Percentiles rank a stretch among this genome's conserved stretches.
These are phyloP conservation scores for Toxotes jaculatrix DNA, from an alignment of 2,113 vertebrate species.

Conservation along the genomic window DNA sequence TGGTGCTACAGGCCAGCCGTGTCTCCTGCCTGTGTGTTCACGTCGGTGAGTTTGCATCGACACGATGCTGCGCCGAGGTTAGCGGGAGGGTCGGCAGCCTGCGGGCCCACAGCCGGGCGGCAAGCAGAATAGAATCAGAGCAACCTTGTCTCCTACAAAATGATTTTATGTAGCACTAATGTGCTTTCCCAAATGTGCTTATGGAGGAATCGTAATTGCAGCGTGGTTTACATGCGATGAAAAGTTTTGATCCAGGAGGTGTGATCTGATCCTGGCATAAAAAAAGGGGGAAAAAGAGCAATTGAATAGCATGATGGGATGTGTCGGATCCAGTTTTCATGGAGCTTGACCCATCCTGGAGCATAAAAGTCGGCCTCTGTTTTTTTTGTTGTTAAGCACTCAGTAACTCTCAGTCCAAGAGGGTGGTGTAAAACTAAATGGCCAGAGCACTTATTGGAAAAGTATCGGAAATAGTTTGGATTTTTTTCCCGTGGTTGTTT, in stretches of 20 bases:
- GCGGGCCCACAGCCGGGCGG: not conserved
- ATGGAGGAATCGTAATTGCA: not conserved
- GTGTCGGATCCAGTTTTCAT: not conserved
- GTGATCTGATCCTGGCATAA: no score
- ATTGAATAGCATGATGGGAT: not conserved
- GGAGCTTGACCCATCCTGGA: not conserved
- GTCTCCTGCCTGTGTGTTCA: constrained; percentile 34
- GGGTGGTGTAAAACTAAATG: no score
- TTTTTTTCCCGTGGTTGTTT: not conserved
- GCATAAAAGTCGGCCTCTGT: not conserved
- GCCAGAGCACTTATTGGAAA: not conserved
- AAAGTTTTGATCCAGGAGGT: not conserved
- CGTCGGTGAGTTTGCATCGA: constrained; percentile 10
- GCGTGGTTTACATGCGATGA: not conserved
- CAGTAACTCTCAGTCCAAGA: no score
- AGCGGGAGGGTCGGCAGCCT: constrained; percentile 24
- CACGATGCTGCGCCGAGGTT: not conserved
- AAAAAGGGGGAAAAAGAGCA: not conserved
- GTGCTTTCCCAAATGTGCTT: not conserved
- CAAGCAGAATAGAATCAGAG: not conserved
- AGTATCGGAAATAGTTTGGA: not conserved
- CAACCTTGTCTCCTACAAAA: not conserved
- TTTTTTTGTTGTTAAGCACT: no score
- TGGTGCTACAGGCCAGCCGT: constrained; percentile 60
- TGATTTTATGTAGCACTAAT: not conserved